Percentiles rank a stretch among this genome's conserved stretches.
phyloP scores from a whole-genome alignment of 2,113 vertebrate genomes.

The Cairina moschata region DNA sequence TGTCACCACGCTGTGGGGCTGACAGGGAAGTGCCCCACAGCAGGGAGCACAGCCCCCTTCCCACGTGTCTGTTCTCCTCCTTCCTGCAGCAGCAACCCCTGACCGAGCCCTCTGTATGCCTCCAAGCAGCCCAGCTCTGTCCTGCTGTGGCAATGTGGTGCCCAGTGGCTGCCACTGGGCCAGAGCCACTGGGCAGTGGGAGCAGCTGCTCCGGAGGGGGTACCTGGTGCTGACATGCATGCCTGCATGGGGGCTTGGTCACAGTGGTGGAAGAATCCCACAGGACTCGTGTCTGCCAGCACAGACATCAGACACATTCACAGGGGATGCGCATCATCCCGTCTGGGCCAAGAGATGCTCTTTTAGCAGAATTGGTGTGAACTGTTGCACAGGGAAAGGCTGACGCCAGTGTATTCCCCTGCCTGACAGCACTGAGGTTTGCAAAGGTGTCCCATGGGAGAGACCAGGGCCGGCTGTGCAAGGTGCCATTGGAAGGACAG shows the following conservation, averaged over 20 bases:
- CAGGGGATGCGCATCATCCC: rapidly evolving
- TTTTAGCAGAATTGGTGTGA: not conserved
- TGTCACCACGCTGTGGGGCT: rapidly evolving
- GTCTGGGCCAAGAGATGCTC: not conserved
- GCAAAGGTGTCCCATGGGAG: not conserved
- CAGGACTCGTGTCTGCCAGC: not conserved
- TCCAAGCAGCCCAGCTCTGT: rapidly evolving
- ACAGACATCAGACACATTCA: rapidly evolving
- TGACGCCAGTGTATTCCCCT: not conserved
- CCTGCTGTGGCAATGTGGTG: not conserved
- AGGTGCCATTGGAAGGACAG: not conserved
- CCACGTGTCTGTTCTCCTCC: rapidly evolving
- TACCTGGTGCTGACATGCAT: rapidly evolving
- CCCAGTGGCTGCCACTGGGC: not conserved
- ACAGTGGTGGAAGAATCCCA: rapidly evolving
- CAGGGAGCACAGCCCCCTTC: not conserved
- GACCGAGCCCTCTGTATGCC: not conserved
- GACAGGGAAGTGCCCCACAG: rapidly evolving
- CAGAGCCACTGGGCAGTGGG: not conserved
- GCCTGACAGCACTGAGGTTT: not conserved
- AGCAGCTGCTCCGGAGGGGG: not conserved
- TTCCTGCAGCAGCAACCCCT: not conserved
- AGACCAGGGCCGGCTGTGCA: not conserved
- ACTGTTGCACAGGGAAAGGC: not conserved
- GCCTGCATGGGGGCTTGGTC: rapidly evolving